These are phyloP conservation scores for Oopsacas minuta DNA, from an alignment of 37 sponge, comb jelly and placozoan genomes.

Conservation along the genomic window DNA sequence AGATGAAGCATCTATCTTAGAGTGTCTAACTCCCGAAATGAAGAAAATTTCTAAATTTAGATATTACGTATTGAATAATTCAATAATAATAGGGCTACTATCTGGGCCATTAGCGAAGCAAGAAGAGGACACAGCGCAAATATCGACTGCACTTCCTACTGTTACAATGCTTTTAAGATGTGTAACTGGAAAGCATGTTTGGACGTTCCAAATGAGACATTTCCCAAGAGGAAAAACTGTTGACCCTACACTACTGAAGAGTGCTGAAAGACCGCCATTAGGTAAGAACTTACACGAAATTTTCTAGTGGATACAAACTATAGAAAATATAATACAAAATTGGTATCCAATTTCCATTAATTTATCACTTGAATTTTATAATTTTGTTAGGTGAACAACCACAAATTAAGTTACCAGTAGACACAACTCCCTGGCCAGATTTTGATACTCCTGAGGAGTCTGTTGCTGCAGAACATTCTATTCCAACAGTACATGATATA, in stretches of 20 bases:
- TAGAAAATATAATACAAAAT: background rate
- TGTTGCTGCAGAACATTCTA: background rate
- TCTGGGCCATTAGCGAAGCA: conserved; percentile 31
- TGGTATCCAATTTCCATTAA: background rate
- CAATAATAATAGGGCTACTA: conserved; percentile 51
- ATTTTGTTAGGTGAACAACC: background rate
- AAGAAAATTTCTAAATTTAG: conserved; percentile 31
- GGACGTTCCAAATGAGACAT: conserved; percentile 69
- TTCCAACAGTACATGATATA: background rate
- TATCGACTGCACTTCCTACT: conserved; percentile 34
- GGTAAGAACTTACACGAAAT: background rate
- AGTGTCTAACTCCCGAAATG: conserved; percentile 18
- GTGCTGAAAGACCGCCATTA: background rate
- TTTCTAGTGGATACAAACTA: background rate
- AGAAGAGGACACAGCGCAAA: background rate
- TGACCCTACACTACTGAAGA: conserved; percentile 20
- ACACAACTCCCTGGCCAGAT: background rate
- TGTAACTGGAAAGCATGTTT: conserved; percentile 61
- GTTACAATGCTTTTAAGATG: conserved; percentile 52
- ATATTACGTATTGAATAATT: conserved; percentile 67
- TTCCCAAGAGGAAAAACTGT: conserved; percentile 35
- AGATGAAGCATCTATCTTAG: conserved; percentile 42
- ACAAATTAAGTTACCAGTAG: background rate
- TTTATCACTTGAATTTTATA: too few relatives aligned
- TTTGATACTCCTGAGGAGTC: background rate